Evolutionary conservation across 2,113 vertebrate species (phyloP), one percentile per base, ranked within the genome.

Genomic region (Tachuris rubrigastra): DNA sequence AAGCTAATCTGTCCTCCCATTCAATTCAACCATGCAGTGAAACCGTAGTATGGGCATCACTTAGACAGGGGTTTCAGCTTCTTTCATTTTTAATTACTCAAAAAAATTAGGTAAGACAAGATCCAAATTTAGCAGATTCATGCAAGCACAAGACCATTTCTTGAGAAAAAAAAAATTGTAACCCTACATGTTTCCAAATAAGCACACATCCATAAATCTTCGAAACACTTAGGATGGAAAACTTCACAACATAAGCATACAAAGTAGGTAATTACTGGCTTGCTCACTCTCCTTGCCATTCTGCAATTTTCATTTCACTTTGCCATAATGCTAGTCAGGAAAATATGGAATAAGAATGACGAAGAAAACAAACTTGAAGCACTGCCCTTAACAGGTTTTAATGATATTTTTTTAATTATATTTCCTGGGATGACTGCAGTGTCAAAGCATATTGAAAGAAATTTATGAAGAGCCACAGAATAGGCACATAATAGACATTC

Each of bases 201-300:
- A 93, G 63, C 59, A 71, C 2, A 3, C 28, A 81, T 55, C 35
- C 47, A 35, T 80, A 86, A 89, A 58, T 93, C 55, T 91, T 89
- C 67, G 66, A 66, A 88, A 62, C 44, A 55, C 33, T 90, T 47
- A 67, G 55, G 47, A 35, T 86, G 28, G 22, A 86, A 84, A 41
- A 56, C 27, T 88, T 94, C 55, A 93, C 63, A 91, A 41, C 5
- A 8, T n/a, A 75, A 55, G 71, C 35, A 86, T 84, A 77, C 41
- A 67, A 89, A 93, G 42, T 69, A 96, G 74, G 63, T 77, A 89
- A 87, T 89, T 92, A 89, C 35, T 77, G 41, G 12, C 58, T 96
- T 91, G 18, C 72, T 96, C 66, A 23, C n/a, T 69, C 63, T 92
- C 65, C 6, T 12, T 91, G 28, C n/a, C 8, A 5, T 94, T 87